Percentiles rank a stretch among this genome's conserved stretches.
These are phyloP conservation scores for Dryomyza anilis DNA, from an alignment of 2,888 invertebrate species.

Conservation along the genomic window DNA sequence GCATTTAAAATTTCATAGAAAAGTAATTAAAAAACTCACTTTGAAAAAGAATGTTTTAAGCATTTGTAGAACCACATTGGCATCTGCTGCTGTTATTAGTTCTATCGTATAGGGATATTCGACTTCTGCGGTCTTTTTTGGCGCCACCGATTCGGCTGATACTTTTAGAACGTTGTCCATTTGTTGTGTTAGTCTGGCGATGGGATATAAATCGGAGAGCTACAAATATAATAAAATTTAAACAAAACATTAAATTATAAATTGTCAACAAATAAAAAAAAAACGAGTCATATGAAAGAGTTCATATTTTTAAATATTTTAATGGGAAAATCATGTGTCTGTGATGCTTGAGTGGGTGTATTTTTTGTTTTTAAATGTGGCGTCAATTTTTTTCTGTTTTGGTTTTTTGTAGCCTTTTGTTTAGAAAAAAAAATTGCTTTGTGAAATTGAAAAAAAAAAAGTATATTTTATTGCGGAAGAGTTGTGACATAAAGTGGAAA, in stretches of 20 bases:
- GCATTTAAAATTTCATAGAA: background rate
- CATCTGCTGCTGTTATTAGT: slow-evolving; percentile 62
- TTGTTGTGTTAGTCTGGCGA: slow-evolving; percentile 56
- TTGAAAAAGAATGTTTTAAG: slow-evolving; percentile 67
- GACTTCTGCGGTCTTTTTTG: slow-evolving; percentile 25
- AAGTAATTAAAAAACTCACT: slow-evolving; percentile 44
- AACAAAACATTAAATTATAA: too few species aligned
- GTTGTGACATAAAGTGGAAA: too few species aligned
- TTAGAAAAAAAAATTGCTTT: background rate
- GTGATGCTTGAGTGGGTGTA: background rate
- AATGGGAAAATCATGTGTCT: background rate
- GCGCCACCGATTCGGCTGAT: slow-evolving; percentile 34
- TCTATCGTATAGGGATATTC: slow-evolving; percentile 58
- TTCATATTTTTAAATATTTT: background rate
- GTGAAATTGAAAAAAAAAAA: too few species aligned
- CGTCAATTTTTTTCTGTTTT: background rate
- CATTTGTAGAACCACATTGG: slow-evolving; percentile 65
- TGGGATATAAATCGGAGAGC: slow-evolving; percentile 59
- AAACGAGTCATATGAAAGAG: background rate
- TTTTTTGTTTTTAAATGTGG: background rate
- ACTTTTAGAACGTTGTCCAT: slow-evolving; percentile 56
- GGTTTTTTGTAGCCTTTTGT: too few species aligned
- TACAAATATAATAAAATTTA: slow-evolving; percentile 40
- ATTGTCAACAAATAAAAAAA: background rate
- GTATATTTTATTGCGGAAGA: too few species aligned